A percentile compares a stretch with the other conserved stretches of the same genome.
phyloP scores from a whole-genome alignment of 2,797 vertebrate species.

The Toxotes lorentzi region DNA sequence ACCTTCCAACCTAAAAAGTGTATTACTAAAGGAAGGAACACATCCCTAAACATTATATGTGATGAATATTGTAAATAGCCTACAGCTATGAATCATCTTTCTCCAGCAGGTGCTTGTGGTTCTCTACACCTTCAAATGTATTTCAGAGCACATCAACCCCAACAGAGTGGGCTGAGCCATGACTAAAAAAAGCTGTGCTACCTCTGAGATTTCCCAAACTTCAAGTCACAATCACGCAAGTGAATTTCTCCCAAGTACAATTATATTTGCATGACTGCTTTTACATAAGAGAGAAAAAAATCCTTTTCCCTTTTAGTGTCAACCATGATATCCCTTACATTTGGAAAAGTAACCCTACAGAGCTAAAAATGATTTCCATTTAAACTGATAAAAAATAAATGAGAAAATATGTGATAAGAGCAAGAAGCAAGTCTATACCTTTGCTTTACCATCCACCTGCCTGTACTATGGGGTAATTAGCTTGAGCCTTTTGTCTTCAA shows the following conservation, averaged over 20 bases:
- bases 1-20: neutral
- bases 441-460: neutral
- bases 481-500: conserved; percentile 11
- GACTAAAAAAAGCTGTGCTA: conserved; percentile 24
- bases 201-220: conserved; percentile 37
- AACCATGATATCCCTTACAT: conserved; percentile 1
- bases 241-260: conserved; percentile 37
- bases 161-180: conserved; percentile 1
- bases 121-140: conserved; percentile 8
- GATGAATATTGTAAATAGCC: conserved; percentile 17
- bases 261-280: conserved; percentile 48
- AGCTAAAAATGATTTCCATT: conserved; percentile 13
- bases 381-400: conserved; percentile 26
- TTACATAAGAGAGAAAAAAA: neutral
- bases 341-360: conserved; percentile 3
- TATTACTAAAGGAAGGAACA: neutral
- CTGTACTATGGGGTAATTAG: neutral
- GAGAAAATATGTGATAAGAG: conserved; percentile 20
- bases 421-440: neutral
- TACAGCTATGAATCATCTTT: neutral
- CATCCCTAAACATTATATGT: conserved; percentile 12
- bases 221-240: conserved; percentile 12
- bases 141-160: conserved; percentile 7
- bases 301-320: neutral
- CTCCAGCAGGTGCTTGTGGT: conserved; percentile 9